Base-by-base conservation (phyloP, 1,140 invertebrate genomes). In the Drosophila quadrilineata region DNA sequence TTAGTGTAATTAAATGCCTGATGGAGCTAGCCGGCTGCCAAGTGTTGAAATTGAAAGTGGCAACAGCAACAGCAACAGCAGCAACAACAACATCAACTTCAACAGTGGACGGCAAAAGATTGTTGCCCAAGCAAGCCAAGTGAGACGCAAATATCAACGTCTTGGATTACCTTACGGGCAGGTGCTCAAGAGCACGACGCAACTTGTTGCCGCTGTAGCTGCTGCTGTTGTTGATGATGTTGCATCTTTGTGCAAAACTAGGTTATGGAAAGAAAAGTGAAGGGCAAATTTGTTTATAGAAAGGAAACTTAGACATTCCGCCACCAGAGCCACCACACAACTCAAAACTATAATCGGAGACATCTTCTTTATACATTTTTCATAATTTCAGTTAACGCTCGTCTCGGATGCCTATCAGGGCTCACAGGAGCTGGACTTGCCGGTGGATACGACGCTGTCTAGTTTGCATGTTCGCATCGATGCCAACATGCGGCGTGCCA, bases 261-360 rank as follows among this genome's bases (percentile, higher is more conserved):
- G 82, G 82, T 87, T 87, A 87, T 74, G 76, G 82, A 87, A 87
- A 87, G 76, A 82, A 87, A 87, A 87, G 82, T 87, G 82, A 87
- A 87, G 82, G 82, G 82, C 84, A 74, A 70, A 73, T 66, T 50
- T 82, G 65, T 77, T 70, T 63, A 63, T 84, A 74, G 79, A 82
- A 82, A 82, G 79, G 77, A 84, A 80, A 73, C 71, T n/a, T 75
- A 82, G 72, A 63, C 64, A 68, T 60, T 54, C 57, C 58, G 40
- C 21, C 45, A 45, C 6, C 1, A 28, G 28, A 28, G 48, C 8
- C 6, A 58, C 45, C 8, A 62, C n/a, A 45, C 29, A 28, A 49
- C 17, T 2, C 54, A 19, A 31, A 49, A 29, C 43, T 40, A 40
- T 24, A 22, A 43, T 43, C 10, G 10, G 5, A 43, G 10, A 17